phyloP scores from a whole-genome alignment of 2,888 invertebrate genomes.

The Cephus rjabovi region DNA sequence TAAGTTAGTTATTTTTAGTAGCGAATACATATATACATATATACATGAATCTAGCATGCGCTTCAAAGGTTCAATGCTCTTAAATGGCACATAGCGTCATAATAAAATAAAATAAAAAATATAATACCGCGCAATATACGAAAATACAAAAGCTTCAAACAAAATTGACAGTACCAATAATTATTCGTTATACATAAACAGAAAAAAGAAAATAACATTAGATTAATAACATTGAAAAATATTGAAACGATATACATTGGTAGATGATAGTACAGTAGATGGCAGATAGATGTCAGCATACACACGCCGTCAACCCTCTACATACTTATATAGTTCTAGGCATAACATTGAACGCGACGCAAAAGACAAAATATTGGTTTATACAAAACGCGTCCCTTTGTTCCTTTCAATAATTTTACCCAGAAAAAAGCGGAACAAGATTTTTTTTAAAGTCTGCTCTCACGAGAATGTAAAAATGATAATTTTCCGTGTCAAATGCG shows the following conservation, averaged over 20 bases:
- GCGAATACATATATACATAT: neutral
- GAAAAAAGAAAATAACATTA: neutral
- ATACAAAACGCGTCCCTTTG: neutral
- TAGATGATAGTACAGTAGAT: neutral
- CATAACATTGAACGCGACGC: neutral
- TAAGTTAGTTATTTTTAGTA: neutral
- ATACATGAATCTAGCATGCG: constrained; percentile 44
- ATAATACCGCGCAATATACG: neutral
- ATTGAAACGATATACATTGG: neutral
- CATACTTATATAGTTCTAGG: neutral
- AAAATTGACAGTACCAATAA: neutral
- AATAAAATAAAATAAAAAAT: neutral
- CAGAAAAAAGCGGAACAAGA: neutral
- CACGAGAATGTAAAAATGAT: neutral
- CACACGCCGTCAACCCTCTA: neutral
- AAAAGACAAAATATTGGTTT: neutral
- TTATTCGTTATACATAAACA: neutral
- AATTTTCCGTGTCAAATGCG: constrained; percentile 4
- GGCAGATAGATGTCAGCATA: neutral
- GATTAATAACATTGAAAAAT: neutral
- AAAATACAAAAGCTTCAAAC: neutral
- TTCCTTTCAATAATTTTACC: neutral
- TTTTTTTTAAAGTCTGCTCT: neutral
- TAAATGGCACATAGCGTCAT: constrained; percentile 7
- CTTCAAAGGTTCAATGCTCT: constrained; percentile 39